Base-by-base conservation (phyloP, 2,113 vertebrate genomes). In the Jaculus jaculus region DNA sequence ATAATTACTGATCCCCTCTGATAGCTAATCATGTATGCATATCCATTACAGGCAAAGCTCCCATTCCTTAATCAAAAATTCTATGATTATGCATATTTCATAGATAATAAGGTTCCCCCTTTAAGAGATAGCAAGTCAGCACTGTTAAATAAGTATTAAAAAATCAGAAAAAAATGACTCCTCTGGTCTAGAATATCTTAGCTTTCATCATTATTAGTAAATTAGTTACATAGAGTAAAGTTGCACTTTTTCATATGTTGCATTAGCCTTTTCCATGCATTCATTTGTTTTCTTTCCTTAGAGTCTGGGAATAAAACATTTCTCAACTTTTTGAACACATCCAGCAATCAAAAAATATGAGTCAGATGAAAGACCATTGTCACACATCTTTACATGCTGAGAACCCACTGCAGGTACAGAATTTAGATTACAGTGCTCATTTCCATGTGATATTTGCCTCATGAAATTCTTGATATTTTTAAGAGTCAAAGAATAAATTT, bases 1-100 rank as follows among this genome's bases (percentile, higher is more conserved):
- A 77, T 93, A 95, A 92, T 94, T 91, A 97, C 15, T 96, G 93
- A 96, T 69, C 4, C 7, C 91, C 93, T 96, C 72, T 94, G 90
- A 73, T 32, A 69, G 11, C 51, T 95, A 94, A 95, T 94, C 92
- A 87, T 42, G 6, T 34, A 92, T 42, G 9, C 32, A 87, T 92
- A 94, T 93, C 75, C 72, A 92, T 94, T 96, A 87, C 37, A 95
- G 42, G 84, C 61, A 94, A 93, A 93, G 0, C 28, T 89, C 79
- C 73, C 26, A 11, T 68, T 96, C 94, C 34, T 95, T 97, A 97
- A 94, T 84, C 95, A 96, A 95, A 90, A 81, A 93, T 95, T 97
- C 39, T 74, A 73, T 84, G 16, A 91, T 97, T 96, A 95, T 5
- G 6, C 79, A 82, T 96, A 96, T 96, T 92, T 95, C 8, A 86